phyloP scores from a whole-genome alignment of 2,797 vertebrate species.

The Mormyrops boulengeri region DNA sequence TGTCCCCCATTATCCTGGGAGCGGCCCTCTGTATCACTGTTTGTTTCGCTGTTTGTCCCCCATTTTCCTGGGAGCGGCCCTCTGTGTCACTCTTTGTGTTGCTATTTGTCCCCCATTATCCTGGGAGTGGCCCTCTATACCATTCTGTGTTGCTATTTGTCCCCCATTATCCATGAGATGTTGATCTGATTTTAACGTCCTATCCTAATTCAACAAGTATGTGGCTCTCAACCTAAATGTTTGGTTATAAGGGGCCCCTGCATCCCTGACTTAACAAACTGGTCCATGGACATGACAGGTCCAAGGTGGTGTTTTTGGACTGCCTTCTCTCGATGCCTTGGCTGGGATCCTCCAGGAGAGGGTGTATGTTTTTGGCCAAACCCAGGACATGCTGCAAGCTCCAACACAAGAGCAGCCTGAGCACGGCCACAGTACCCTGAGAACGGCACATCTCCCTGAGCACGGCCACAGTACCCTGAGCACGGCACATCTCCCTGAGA shows the following conservation, averaged over 20 bases:
- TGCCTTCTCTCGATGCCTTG: constrained; percentile 53
- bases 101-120: neutral
- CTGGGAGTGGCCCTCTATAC: too few relatives aligned
- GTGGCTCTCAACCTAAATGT: neutral
- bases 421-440: neutral
- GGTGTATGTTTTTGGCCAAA: constrained; percentile 17
- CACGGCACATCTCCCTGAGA: neutral
- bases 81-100: neutral
- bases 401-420: constrained; percentile 21
- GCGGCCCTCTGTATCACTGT: neutral
- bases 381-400: constrained; percentile 24
- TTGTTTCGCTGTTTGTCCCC: neutral
- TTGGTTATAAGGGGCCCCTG: neutral
- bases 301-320: constrained; percentile 31
- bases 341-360: constrained; percentile 46
- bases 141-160: too few relatives aligned
- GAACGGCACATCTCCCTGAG: neutral
- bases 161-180: neutral
- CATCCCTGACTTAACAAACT: neutral
- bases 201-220: neutral
- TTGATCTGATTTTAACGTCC: neutral
- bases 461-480: neutral
- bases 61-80: too few relatives aligned
- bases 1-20: too few relatives aligned
- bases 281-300: constrained; percentile 7